These are phyloP conservation scores for Fopius arisanus DNA, from an alignment of 1,140 invertebrate genomes.

Conservation along the genomic window DNA sequence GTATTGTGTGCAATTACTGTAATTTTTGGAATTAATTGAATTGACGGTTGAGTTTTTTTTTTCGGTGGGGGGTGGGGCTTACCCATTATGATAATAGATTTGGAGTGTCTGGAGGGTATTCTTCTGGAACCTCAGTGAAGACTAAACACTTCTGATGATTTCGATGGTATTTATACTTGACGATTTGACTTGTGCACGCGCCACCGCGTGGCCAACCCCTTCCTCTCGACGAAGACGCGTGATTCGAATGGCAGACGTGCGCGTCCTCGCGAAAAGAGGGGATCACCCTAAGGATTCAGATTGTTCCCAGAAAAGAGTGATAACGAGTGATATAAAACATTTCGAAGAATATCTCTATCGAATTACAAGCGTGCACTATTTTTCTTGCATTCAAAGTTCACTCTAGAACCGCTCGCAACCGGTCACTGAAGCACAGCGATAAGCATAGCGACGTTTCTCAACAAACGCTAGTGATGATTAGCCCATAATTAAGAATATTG, in stretches of 20 bases:
- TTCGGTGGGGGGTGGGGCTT: too few relatives aligned
- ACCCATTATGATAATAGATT: background rate
- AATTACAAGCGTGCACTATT: background rate
- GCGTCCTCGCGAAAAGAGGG: slow-evolving; percentile 9
- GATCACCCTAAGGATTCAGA: background rate
- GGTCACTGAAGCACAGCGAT: background rate
- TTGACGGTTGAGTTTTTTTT: too few relatives aligned
- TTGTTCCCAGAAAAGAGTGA: background rate
- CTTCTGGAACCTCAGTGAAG: background rate
- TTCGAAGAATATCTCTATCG: background rate
- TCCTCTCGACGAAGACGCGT: background rate
- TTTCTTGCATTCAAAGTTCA: slow-evolving; percentile 22
- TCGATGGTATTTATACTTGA: slow-evolving; percentile 23
- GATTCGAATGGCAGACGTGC: background rate
- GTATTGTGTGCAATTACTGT: too few relatives aligned
- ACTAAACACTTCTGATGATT: background rate
- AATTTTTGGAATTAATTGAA: background rate
- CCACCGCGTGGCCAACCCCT: slow-evolving; percentile 16
- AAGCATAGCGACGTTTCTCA: background rate
- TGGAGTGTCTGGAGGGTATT: background rate
- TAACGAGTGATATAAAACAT: background rate
- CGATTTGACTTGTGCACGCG: slow-evolving; percentile 12
- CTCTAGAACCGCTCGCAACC: background rate
- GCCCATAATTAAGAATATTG: background rate
- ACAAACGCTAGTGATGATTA: background rate